phyloP scores from a whole-genome alignment of 1,140 invertebrate genomes.

The Ceratoteleas bidentatus region DNA sequence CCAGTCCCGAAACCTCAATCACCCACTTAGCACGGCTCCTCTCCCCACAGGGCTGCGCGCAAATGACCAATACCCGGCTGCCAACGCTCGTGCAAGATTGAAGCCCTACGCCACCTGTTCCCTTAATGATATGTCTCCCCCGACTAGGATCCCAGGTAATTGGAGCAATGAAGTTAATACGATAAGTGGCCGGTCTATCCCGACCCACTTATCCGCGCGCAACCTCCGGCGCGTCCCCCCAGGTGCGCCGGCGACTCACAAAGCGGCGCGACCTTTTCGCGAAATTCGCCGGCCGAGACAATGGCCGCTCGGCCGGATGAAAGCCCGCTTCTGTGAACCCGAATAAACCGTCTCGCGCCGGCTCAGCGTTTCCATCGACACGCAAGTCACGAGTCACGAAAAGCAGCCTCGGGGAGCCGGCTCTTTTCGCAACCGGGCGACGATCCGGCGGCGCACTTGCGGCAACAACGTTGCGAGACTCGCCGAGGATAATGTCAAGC shows the following conservation, averaged over 20 bases:
- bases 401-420: conserved; percentile 31
- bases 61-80: not conserved
- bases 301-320: conserved; percentile 35
- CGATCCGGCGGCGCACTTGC: conserved; percentile 16
- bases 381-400: conserved; percentile 69
- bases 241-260: conserved; percentile 10
- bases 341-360: conserved; percentile 61
- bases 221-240: conserved; percentile 1
- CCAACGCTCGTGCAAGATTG: conserved; percentile 20
- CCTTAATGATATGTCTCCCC: conserved; percentile 41
- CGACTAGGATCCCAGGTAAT: conserved; percentile 31
- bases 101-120: conserved; percentile 39
- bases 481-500: conserved; percentile 50
- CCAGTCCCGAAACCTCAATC: not conserved
- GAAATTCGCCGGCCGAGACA: conserved; percentile 34
- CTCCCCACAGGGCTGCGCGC: not conserved
- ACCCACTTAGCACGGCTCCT: not conserved
- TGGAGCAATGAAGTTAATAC: conserved; percentile 54
- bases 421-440: conserved; percentile 39
- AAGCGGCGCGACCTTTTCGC: conserved; percentile 20
- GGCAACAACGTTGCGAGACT: conserved; percentile 34
- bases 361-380: conserved; percentile 65
- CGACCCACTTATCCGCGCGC: conserved; percentile 1
- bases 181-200: conserved; percentile 35
- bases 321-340: conserved; percentile 54